Percentiles rank a stretch among this genome's conserved stretches.
These are phyloP conservation scores for Dinomys branickii DNA, from an alignment of 2,113 vertebrate species.

Conservation along the genomic window DNA sequence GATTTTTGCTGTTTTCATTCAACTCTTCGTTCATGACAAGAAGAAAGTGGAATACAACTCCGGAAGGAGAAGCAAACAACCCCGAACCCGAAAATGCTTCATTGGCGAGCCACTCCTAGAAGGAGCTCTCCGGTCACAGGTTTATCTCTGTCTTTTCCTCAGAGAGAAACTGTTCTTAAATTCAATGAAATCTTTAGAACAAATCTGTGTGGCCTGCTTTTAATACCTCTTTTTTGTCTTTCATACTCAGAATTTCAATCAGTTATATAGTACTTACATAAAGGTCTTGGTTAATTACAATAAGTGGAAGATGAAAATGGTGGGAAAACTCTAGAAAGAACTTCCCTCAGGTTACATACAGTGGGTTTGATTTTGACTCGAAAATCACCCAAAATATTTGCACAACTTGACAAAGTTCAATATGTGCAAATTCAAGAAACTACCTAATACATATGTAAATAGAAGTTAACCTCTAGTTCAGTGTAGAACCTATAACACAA, in stretches of 20 bases:
- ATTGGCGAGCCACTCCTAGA: background rate
- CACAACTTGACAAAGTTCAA: background rate
- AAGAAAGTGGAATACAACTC: background rate
- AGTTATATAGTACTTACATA: background rate
- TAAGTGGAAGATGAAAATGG: background rate
- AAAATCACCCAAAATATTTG: conserved; percentile 47
- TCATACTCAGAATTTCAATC: background rate
- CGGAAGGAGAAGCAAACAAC: background rate
- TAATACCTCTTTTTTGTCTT: background rate
- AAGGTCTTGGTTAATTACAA: background rate
- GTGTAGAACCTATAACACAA: too few species aligned
- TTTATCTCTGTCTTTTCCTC: background rate
- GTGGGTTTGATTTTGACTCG: conserved; percentile 10
- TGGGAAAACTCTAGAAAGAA: background rate
- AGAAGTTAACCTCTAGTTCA: background rate
- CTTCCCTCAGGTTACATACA: background rate
- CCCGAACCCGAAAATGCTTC: background rate
- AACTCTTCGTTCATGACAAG: background rate
- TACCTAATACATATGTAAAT: conserved; percentile 47
- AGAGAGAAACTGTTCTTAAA: background rate
- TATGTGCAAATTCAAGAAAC: conserved; percentile 31
- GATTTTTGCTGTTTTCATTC: background rate
- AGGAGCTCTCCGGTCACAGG: background rate
- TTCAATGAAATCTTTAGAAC: background rate
- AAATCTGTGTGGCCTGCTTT: background rate